Evolutionary conservation across 2,113 vertebrate species (phyloP).

Genomic region (Tylochromis polylepis): DNA sequence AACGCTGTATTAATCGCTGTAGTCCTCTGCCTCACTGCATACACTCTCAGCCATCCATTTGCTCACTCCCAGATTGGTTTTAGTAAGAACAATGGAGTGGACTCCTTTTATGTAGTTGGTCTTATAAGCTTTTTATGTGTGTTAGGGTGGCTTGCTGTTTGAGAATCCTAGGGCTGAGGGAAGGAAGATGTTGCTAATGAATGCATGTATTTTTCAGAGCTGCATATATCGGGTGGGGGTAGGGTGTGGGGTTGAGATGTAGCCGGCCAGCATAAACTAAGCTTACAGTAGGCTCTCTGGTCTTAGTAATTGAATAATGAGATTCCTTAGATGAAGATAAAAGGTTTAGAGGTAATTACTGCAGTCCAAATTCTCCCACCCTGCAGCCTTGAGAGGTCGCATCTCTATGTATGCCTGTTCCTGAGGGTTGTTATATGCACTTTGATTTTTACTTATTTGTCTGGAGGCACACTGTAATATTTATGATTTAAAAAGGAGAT

Average conservation of each 20-base stretch:
- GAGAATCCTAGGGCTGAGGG: not conserved
- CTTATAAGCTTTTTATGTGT: not conserved
- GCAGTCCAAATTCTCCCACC: conserved; percentile 13
- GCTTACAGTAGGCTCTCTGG: conserved; percentile 29
- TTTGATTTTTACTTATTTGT: conserved; percentile 16
- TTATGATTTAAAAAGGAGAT: not conserved
- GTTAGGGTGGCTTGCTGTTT: not conserved
- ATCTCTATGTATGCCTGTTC: not conserved
- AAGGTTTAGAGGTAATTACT: conserved; percentile 68
- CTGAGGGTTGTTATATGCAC: conserved; percentile 23
- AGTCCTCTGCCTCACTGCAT: conserved; percentile 2
- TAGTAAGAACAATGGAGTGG: conserved; percentile 41
- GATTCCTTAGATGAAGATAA: conserved; percentile 67
- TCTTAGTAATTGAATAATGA: conserved; percentile 63
- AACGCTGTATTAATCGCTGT: conserved; percentile 39
- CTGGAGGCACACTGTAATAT: not conserved
- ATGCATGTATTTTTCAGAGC: conserved; percentile 9
- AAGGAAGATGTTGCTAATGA: not conserved
- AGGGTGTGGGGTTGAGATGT: not conserved
- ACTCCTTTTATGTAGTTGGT: conserved; percentile 10
- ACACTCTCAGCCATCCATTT: conserved; percentile 29
- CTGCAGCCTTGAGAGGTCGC: not conserved
- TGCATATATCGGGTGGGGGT: not conserved
- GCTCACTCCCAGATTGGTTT: conserved; percentile 17
- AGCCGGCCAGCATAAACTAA: not conserved